These are phyloP conservation scores for Falco novaeseelandiae DNA, from an alignment of 2,797 vertebrate species.

Conservation along the genomic window DNA sequence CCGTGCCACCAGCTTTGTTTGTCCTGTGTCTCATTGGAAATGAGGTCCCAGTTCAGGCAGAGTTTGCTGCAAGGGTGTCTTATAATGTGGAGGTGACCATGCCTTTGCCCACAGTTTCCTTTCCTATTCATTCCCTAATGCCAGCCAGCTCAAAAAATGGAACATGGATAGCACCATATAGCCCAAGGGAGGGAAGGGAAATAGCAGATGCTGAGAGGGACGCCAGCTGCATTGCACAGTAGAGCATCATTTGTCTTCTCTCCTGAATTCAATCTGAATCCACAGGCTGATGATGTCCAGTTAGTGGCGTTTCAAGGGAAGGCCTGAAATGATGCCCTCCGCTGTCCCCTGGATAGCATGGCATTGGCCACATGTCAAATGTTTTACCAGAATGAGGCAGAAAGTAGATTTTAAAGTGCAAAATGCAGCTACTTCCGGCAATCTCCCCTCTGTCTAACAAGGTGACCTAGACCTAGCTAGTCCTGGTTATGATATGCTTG, in stretches of 20 bases:
- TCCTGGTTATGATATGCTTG: neutral
- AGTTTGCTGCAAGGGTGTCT: neutral
- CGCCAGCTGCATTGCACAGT: neutral
- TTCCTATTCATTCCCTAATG: neutral
- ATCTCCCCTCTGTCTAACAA: neutral
- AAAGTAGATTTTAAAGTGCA: neutral
- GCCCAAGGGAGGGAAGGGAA: neutral
- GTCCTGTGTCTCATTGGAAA: rapidly evolving
- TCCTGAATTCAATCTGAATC: neutral
- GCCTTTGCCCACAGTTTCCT: neutral
- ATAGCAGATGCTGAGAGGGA: neutral
- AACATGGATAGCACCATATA: neutral
- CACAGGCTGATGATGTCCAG: rapidly evolving
- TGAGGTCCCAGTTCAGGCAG: neutral
- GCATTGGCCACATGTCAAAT: rapidly evolving
- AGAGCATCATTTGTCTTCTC: neutral
- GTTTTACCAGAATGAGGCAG: neutral
- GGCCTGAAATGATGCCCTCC: neutral
- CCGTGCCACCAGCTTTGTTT: neutral
- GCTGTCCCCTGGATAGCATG: neutral
- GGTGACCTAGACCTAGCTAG: neutral
- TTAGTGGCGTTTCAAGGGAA: neutral
- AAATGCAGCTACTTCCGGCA: neutral
- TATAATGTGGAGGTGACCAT: neutral
- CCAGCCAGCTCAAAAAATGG: neutral